Percentiles rank a stretch among this genome's conserved stretches.
These are phyloP conservation scores for Sarcophaga caerulescens DNA, from an alignment of 2,888 invertebrate species.

Conservation along the genomic window DNA sequence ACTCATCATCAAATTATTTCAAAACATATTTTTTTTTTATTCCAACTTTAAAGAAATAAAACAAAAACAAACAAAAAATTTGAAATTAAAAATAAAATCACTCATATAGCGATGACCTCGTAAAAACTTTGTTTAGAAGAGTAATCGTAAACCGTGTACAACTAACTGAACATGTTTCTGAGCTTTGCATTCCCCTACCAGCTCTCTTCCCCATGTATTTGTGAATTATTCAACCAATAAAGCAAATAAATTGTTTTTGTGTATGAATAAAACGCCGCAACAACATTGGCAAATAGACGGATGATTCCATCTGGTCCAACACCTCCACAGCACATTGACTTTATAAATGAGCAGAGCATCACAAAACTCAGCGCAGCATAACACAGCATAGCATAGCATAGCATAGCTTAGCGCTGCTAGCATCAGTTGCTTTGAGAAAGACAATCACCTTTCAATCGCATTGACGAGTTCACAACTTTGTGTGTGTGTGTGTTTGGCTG, in stretches of 20 bases:
- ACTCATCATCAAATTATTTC: too few relatives aligned
- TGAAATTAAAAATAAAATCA: conserved; percentile 43
- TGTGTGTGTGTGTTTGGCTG: conserved; percentile 30
- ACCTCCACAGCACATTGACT: conserved; percentile 45
- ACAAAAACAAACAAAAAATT: conserved; percentile 29
- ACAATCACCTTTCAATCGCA: conserved; percentile 62
- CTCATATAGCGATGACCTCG: conserved; percentile 55
- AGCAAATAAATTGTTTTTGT: conserved; percentile 33
- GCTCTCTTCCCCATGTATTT: conserved; percentile 11
- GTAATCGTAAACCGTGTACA: conserved; percentile 29
- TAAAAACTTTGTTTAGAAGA: conserved; percentile 16
- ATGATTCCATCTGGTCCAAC: conserved; percentile 47
- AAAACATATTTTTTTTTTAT: too few relatives aligned
- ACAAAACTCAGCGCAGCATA: not conserved
- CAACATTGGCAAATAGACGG: not conserved
- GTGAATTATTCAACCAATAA: conserved; percentile 36
- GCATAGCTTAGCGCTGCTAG: not conserved
- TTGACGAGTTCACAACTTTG: conserved; percentile 59
- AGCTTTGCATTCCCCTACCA: conserved; percentile 14
- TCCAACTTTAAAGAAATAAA: conserved; percentile 18
- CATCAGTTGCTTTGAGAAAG: conserved; percentile 40
- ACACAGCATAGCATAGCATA: too few relatives aligned
- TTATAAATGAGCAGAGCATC: conserved; percentile 18
- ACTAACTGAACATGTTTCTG: conserved; percentile 32
- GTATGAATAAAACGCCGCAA: not conserved